A percentile compares a stretch with the other conserved stretches of the same genome.
These are phyloP conservation scores for Eupithecia abbreviata DNA, from an alignment of 2,888 invertebrate species.

Conservation along the genomic window DNA sequence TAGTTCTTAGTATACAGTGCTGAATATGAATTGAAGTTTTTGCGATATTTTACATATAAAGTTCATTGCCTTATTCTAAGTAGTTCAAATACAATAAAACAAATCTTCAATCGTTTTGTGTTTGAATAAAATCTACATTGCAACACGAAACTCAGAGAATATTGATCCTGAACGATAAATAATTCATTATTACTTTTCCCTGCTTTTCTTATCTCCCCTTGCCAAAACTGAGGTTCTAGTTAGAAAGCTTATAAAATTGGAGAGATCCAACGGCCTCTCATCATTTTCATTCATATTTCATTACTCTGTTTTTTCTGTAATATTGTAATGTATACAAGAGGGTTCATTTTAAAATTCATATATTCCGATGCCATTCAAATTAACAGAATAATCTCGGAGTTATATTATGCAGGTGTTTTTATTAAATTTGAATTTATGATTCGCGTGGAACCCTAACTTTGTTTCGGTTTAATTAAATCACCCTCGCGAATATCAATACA, in stretches of 20 bases:
- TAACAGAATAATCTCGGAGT: conserved; percentile 15
- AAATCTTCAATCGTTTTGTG: neutral
- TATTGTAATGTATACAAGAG: neutral
- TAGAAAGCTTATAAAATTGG: conserved; percentile 16
- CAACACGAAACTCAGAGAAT: conserved; percentile 13
- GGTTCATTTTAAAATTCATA: neutral
- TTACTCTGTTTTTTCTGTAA: neutral
- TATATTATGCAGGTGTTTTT: conserved; percentile 41
- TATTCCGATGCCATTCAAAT: conserved; percentile 16
- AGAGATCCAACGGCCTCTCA: neutral
- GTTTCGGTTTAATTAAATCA: conserved; percentile 77
- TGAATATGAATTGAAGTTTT: neutral
- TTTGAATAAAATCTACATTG: conserved; percentile 15
- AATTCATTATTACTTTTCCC: conserved; percentile 49
- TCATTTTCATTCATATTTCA: neutral
- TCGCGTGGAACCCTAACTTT: conserved; percentile 51
- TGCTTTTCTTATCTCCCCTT: conserved; percentile 50
- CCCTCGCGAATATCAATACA: conserved; percentile 59
- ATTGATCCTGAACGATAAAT: conserved; percentile 48
- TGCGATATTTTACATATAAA: neutral
- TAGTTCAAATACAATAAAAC: conserved; percentile 1
- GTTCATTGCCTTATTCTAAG: conserved; percentile 1
- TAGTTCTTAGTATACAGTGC: neutral
- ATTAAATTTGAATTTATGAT: conserved; percentile 40
- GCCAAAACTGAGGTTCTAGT: conserved; percentile 7